These are phyloP conservation scores for Pseudocheirus occidentalis DNA, from an alignment of 2,797 vertebrate genomes.

Conservation along the genomic window DNA sequence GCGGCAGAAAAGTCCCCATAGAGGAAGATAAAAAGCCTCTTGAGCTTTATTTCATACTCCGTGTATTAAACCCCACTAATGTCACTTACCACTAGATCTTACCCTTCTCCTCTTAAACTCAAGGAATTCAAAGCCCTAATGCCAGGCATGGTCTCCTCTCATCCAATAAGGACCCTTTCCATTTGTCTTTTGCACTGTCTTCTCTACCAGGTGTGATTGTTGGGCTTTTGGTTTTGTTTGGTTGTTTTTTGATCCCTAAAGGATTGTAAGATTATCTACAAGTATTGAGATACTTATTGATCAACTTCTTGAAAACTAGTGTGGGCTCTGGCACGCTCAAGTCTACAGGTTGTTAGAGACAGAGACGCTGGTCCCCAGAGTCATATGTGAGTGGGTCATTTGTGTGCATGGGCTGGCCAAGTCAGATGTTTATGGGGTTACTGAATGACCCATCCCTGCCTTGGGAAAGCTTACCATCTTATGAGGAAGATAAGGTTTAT, in stretches of 20 bases:
- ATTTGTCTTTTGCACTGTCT: constrained; percentile 21
- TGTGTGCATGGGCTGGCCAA: neutral
- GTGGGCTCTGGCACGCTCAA: neutral
- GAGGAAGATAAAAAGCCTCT: constrained; percentile 11
- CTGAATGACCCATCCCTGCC: neutral
- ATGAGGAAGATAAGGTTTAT: neutral
- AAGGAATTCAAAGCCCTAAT: neutral
- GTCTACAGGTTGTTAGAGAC: neutral
- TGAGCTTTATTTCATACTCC: neutral
- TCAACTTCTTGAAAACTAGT: neutral
- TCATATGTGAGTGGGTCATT: neutral
- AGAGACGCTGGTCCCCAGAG: neutral
- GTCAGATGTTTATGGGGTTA: neutral
- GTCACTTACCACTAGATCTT: neutral
- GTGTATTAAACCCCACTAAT: neutral
- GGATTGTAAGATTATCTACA: neutral
- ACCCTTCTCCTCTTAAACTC: neutral
- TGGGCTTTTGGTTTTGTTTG: neutral
- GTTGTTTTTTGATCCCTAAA: neutral
- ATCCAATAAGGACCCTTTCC: neutral
- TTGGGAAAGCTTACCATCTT: neutral
- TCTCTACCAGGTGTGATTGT: neutral
- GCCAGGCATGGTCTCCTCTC: neutral
- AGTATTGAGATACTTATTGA: neutral
- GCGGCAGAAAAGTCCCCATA: neutral